Evolutionary conservation across 2,888 invertebrate species (phyloP), one percentile per base, ranked within the genome.

Genomic region (Bombylius discolor): DNA sequence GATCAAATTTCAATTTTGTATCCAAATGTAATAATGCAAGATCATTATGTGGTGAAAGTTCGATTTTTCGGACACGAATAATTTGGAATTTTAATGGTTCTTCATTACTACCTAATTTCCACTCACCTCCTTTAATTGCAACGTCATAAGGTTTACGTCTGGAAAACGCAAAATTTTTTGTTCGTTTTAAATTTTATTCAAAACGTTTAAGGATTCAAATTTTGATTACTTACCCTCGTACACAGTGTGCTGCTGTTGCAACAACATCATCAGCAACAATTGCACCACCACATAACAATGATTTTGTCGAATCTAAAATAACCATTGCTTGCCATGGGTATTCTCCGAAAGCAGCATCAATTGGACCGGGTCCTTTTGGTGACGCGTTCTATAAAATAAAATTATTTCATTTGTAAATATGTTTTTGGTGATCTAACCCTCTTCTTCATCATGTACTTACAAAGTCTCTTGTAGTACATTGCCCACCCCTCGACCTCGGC

Each of bases 261-360:
- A 90, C 83, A 3, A 85, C 83, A 64, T 86, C 82, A 33, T 81
- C 81, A 23, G 84, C 79, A 61, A 90, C 82, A 64, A 91, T 85
- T 36, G 83, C 87, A 58, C 88, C 90, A 23, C 89, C 88, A 64
- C 90, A 90, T 1, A 89, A 77, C 4, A 89, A 77, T 52, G 84
- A 81, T 64, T 81, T 81, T 68, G 85, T 84, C 1, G 82, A 80
- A 64, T 84, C 83, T 31, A 84, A 79, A 14, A 89, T 73, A 1
- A 90, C 77, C 85, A 90, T 88, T 1, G 87, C 89, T 70, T 90
- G 89, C 90, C 90, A 90, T 57, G 90, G 87, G 65, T 89, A 88
- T 74, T 89, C 89, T 1, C 83, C 88, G 69, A 89, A 89, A 67
- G 81, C 81, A 1, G 82, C 82, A 58, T 86, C 84, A 49, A 80